These are phyloP conservation scores for Bothrops jararaca DNA, from an alignment of 2,113 vertebrate species.

Conservation along the genomic window DNA sequence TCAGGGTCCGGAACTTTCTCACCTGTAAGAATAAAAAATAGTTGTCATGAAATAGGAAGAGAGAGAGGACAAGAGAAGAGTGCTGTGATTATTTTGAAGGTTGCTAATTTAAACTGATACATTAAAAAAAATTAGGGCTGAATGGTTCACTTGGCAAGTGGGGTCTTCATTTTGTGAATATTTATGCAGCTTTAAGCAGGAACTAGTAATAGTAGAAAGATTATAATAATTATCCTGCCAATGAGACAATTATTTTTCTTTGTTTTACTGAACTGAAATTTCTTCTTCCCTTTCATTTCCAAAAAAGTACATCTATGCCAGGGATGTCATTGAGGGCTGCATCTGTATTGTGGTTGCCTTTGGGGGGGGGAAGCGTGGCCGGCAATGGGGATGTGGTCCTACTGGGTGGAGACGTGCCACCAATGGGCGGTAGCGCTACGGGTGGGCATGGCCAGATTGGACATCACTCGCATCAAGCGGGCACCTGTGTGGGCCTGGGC, in stretches of 20 bases:
- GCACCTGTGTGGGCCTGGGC: too few relatives aligned
- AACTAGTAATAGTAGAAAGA: too few relatives aligned
- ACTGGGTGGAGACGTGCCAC: too few relatives aligned
- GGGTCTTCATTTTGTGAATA: not conserved
- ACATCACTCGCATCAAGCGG: too few relatives aligned
- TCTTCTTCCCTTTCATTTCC: not conserved
- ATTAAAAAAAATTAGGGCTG: not conserved
- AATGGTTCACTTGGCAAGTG: not conserved
- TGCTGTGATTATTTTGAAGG: not conserved
- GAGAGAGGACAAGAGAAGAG: not conserved
- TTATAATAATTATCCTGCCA: not conserved
- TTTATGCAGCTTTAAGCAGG: not conserved
- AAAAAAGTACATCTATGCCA: not conserved
- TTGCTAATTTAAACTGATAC: not conserved
- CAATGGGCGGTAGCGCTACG: too few relatives aligned
- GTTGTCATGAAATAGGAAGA: too few relatives aligned
- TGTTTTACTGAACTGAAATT: not conserved
- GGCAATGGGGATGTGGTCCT: too few relatives aligned
- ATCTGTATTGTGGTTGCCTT: too few relatives aligned
- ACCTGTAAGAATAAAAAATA: slow-evolving; percentile 69
- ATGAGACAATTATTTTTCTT: not conserved
- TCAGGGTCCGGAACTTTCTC: slow-evolving; percentile 93
- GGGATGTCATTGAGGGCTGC: too few relatives aligned
- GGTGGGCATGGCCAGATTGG: too few relatives aligned
- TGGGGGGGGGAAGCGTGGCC: too few relatives aligned